Conservation (phyloP, 2,113 vertebrate genomes). For the Rhagologus leucostigma region DNA sequence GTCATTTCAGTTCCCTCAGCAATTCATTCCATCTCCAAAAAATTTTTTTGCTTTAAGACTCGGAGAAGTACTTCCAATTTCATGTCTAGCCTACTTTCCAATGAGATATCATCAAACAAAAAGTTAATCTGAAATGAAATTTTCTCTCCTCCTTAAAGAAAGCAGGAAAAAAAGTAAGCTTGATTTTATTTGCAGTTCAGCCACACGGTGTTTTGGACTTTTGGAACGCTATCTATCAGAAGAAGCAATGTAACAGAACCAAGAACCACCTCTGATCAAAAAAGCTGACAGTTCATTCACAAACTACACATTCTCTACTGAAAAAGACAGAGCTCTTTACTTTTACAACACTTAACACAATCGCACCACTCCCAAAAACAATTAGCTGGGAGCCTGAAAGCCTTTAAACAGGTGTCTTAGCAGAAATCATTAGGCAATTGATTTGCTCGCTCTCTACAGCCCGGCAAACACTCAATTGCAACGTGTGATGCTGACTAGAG, state of each 20-base stretch:
- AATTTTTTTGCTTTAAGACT: not conserved
- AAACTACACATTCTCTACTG: not conserved
- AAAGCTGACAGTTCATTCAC: not conserved
- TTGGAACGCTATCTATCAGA: not conserved
- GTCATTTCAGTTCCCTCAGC: not conserved
- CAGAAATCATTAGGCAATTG: not conserved
- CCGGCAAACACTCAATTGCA: not conserved
- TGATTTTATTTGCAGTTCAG: not conserved
- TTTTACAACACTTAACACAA: not conserved
- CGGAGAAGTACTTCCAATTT: not conserved
- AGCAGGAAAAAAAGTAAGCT: rapidly evolving
- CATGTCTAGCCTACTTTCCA: not conserved
- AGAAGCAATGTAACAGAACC: not conserved
- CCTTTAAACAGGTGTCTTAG: not conserved
- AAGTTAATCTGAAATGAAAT: not conserved
- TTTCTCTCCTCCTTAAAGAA: not conserved
- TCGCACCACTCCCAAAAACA: not conserved
- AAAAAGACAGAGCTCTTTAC: not conserved
- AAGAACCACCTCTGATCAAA: not conserved
- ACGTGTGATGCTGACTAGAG: not conserved
- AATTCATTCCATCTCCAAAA: not conserved
- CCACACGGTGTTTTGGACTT: not conserved
- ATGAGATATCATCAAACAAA: not conserved
- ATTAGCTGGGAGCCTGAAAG: not conserved
- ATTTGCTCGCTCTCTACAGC: not conserved